These are phyloP conservation scores for Halocynthia roretzi DNA, from an alignment of 23 tunicate species.

Conservation along the genomic window DNA sequence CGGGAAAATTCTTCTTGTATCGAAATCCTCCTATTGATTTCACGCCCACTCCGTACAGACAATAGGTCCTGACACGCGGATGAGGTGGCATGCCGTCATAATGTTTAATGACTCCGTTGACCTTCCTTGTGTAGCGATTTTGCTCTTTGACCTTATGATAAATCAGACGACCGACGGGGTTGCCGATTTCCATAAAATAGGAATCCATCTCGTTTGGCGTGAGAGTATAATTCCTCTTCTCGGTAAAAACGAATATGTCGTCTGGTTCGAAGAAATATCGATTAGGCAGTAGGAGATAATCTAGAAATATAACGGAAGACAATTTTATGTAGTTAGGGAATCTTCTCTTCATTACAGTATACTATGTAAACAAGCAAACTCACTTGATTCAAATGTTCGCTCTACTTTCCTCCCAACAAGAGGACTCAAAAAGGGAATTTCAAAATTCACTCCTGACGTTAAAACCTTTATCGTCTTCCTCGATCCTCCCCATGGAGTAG, in stretches of 20 bases:
- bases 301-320: slow-evolving; percentile 3
- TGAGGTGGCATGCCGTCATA: slow-evolving; percentile 12
- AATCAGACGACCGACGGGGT: background rate
- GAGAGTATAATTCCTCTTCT: slow-evolving; percentile 28
- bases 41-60: slow-evolving; percentile 47
- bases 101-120: background rate
- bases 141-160: background rate
- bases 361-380: background rate
- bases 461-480: slow-evolving; percentile 35
- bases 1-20: slow-evolving; percentile 42
- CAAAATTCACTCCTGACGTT: slow-evolving; percentile 54
- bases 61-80: slow-evolving; percentile 50
- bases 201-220: slow-evolving; percentile 3
- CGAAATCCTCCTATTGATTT: slow-evolving; percentile 18
- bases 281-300: slow-evolving; percentile 43
- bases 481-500: slow-evolving; percentile 75
- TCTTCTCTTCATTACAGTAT: background rate
- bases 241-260: slow-evolving; percentile 24
- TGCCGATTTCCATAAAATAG: background rate
- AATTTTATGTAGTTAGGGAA: background rate
- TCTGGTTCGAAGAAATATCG: slow-evolving; percentile 2
- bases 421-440: slow-evolving; percentile 32
- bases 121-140: slow-evolving; percentile 19
- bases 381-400: slow-evolving; percentile 53
- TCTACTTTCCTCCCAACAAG: slow-evolving; percentile 28